phyloP scores from a whole-genome alignment of 2,797 vertebrate genomes.

The Mus caroli region DNA sequence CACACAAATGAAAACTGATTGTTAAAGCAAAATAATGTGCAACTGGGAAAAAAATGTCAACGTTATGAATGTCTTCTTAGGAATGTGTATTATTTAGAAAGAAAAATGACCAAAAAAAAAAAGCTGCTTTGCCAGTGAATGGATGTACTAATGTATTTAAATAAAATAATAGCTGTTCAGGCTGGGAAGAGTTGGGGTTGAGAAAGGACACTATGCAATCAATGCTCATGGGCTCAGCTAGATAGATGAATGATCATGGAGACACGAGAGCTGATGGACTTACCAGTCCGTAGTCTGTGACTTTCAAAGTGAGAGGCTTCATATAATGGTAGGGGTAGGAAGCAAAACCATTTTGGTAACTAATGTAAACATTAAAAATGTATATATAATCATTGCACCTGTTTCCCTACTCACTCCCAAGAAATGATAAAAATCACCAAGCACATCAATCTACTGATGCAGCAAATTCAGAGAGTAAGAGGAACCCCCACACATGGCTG shows the following conservation, averaged over 20 bases:
- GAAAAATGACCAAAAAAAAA: slow-evolving; percentile 53
- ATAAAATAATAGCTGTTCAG: slow-evolving; percentile 34
- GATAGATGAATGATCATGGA: slow-evolving; percentile 41
- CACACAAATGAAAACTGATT: slow-evolving; percentile 62
- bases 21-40: slow-evolving; percentile 6
- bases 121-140: slow-evolving; percentile 15
- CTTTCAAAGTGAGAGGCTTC: slow-evolving; percentile 81
- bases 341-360: slow-evolving; percentile 84
- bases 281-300: slow-evolving; percentile 73
- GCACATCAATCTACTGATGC: background rate
- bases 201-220: slow-evolving; percentile 57
- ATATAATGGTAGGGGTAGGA: slow-evolving; percentile 69
- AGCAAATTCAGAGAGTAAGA: background rate
- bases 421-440: background rate
- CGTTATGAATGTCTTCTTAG: background rate
- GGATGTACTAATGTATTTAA: slow-evolving; percentile 55
- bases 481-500: slow-evolving; percentile 52
- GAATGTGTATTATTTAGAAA: slow-evolving; percentile 44
- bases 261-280: slow-evolving; percentile 73
- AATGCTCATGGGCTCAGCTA: slow-evolving; percentile 27
- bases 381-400: slow-evolving; percentile 74
- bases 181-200: slow-evolving; percentile 61
- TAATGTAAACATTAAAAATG: slow-evolving; percentile 73
- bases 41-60: background rate
- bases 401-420: slow-evolving; percentile 62